Evolutionary conservation across 1,140 invertebrate species (phyloP).

Genomic region (Eurytemora carolleeae): DNA sequence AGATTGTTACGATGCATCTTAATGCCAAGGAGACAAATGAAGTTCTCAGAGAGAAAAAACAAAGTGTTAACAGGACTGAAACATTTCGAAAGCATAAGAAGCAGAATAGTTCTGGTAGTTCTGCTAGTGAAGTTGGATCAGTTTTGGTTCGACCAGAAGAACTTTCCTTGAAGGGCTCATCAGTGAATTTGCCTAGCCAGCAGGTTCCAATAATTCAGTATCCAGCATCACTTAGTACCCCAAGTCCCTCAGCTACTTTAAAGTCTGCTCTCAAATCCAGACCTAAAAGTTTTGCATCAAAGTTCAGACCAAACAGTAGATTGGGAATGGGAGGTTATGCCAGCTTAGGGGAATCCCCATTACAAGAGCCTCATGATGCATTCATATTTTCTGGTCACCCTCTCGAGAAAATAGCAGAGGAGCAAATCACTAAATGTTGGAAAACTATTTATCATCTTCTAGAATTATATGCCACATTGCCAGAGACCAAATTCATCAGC

Average conservation of each 20-base stretch:
- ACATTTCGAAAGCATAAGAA: not conserved
- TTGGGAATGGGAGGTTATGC: slow-evolving; percentile 7
- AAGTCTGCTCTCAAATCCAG: slow-evolving; percentile 27
- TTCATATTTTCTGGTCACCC: slow-evolving; percentile 24
- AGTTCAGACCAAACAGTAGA: slow-evolving; percentile 31
- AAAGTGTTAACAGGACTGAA: slow-evolving; percentile 15
- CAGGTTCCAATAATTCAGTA: not conserved
- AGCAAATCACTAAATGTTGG: slow-evolving; percentile 47
- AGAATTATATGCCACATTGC: slow-evolving; percentile 78
- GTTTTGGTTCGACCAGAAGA: not conserved
- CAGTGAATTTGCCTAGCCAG: not conserved
- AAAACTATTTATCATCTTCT: slow-evolving; percentile 77
- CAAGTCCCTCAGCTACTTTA: slow-evolving; percentile 35
- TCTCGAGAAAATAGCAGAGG: slow-evolving; percentile 22
- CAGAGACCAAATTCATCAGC: slow-evolving; percentile 71
- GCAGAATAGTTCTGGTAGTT: not conserved
- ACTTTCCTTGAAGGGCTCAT: not conserved
- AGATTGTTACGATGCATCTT: slow-evolving; percentile 92
- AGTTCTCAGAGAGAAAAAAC: slow-evolving; percentile 47
- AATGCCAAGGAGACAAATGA: slow-evolving; percentile 85
- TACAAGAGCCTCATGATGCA: slow-evolving; percentile 26
- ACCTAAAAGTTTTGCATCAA: slow-evolving; percentile 66
- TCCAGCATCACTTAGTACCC: slow-evolving; percentile 20
- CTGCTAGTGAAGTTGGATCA: not conserved
- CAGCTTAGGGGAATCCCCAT: slow-evolving; percentile 24